Percentiles rank a stretch among this genome's conserved stretches.
These are phyloP conservation scores for Nansenia antarctica DNA, from an alignment of 2,113 vertebrate genomes.

Conservation along the genomic window DNA sequence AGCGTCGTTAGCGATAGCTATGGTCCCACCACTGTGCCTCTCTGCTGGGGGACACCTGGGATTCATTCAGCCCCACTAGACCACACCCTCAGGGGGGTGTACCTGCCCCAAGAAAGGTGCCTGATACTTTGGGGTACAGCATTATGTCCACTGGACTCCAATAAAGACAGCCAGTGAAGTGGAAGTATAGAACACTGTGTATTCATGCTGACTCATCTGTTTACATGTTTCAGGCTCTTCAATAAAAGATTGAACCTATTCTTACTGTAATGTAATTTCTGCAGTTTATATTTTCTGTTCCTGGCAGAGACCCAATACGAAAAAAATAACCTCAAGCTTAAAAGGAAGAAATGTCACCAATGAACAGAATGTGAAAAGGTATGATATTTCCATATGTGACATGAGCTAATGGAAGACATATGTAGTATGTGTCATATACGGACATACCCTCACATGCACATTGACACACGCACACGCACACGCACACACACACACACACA, in stretches of 20 bases:
- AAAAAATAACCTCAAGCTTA: too few relatives aligned
- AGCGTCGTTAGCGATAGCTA: conserved; percentile 55
- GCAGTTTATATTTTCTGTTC: too few relatives aligned
- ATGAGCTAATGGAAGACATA: too few relatives aligned
- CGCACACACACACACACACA: conserved; percentile 15
- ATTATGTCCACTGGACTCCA: conserved; percentile 6
- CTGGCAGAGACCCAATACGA: too few relatives aligned
- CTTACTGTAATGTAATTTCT: too few relatives aligned
- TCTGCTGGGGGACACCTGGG: conserved; percentile 49
- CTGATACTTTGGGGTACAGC: conserved; percentile 4
- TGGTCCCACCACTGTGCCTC: conserved; percentile 22
- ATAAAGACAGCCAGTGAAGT: not conserved
- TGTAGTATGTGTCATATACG: too few relatives aligned
- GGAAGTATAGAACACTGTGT: not conserved
- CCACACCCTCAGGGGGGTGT: conserved; percentile 23
- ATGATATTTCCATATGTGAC: too few relatives aligned
- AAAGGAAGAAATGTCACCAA: too few relatives aligned
- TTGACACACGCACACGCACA: not conserved
- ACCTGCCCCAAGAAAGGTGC: conserved; percentile 23
- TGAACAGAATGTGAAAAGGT: too few relatives aligned
- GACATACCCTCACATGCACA: not conserved
- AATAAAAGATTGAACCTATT: too few relatives aligned
- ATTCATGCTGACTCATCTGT: conserved; percentile 32
- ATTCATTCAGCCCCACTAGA: conserved; percentile 45
- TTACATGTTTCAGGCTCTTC: conserved; percentile 30